phyloP scores from a whole-genome alignment of 2,797 vertebrate genomes.

The Cynodonichthys magdalenae region DNA sequence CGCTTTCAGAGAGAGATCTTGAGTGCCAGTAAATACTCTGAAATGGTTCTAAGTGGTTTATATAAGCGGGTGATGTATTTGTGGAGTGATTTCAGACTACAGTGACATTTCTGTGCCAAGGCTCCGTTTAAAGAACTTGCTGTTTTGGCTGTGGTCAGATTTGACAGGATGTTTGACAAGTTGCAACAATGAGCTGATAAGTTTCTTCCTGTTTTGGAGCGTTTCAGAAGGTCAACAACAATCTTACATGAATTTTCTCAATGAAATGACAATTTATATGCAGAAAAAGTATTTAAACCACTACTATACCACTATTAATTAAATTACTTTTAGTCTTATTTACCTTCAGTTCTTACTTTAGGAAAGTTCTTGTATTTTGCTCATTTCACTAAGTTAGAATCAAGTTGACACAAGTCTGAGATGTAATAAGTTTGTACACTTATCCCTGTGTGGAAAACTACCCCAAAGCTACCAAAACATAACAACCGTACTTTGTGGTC shows the following conservation, averaged over 20 bases:
- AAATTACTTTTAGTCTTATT: not conserved
- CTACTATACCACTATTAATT: not conserved
- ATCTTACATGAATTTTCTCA: not conserved
- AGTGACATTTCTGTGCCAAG: not conserved
- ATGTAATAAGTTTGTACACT: conserved; percentile 15
- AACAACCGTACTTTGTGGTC: not conserved
- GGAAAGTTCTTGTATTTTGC: conserved; percentile 9
- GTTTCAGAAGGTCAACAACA: not conserved
- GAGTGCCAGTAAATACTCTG: conserved; percentile 33
- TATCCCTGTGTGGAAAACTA: not conserved
- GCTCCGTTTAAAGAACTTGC: not conserved
- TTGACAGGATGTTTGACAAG: conserved; percentile 48
- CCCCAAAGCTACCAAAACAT: conserved; percentile 3
- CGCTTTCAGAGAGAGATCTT: conserved; percentile 46
- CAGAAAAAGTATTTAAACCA: not conserved
- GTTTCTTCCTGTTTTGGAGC: conserved; percentile 33
- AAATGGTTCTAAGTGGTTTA: conserved; percentile 35
- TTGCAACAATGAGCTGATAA: conserved; percentile 23
- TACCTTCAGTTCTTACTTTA: conserved; percentile 4
- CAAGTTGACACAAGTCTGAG: conserved; percentile 41
- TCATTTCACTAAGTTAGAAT: conserved; percentile 18
- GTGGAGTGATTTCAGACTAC: conserved; percentile 3
- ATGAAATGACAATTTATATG: not conserved
- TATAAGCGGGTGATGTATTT: conserved; percentile 24
- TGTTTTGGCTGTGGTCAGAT: conserved; percentile 20